Evolutionary conservation across 2,797 vertebrate genomes (phyloP).

Genomic region (Anisognathus igniventris): DNA sequence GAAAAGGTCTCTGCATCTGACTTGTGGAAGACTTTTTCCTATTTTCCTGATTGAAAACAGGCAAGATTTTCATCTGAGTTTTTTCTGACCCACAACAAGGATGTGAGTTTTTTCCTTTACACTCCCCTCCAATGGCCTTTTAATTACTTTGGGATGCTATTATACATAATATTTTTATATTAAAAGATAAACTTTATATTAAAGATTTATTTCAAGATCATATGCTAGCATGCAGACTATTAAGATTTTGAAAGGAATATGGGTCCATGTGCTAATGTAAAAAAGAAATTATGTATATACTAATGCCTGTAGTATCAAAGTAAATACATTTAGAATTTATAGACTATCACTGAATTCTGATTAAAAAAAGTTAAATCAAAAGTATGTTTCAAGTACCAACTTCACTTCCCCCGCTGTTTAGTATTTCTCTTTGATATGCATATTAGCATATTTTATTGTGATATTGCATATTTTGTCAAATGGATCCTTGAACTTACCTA

Average conservation of each 20-base stretch:
- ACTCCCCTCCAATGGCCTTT: background rate
- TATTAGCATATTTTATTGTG: background rate
- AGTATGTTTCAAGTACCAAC: background rate
- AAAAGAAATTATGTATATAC: background rate
- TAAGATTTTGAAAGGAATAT: background rate
- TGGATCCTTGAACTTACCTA: background rate
- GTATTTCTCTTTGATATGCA: background rate
- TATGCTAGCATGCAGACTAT: background rate
- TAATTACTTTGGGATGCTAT: background rate
- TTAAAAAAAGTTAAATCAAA: background rate
- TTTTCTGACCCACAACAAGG: background rate
- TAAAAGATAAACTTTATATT: background rate
- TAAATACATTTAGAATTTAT: background rate
- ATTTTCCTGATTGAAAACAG: background rate
- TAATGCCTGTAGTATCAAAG: background rate
- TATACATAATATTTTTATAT: background rate
- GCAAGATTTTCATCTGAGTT: background rate
- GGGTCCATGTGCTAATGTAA: background rate
- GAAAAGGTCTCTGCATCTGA: background rate
- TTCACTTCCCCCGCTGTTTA: background rate
- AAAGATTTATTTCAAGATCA: background rate
- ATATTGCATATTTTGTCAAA: background rate
- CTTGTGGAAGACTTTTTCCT: background rate
- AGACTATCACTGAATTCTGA: background rate
- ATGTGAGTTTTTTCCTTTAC: background rate